These are phyloP conservation scores for Caranx melampygus DNA, from an alignment of 2,113 vertebrate species.

Conservation along the genomic window DNA sequence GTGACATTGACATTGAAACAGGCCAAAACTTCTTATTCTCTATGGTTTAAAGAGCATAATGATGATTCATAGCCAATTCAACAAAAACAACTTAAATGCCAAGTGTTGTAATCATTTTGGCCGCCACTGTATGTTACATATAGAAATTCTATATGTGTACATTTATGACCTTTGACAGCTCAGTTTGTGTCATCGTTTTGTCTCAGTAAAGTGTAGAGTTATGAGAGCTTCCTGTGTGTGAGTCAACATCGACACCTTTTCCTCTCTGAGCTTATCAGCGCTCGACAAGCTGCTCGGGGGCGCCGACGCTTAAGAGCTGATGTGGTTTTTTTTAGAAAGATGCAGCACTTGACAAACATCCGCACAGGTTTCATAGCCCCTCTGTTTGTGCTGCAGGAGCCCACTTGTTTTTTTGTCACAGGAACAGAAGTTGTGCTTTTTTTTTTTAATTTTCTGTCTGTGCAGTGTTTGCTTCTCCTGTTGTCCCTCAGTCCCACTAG, in stretches of 20 bases:
- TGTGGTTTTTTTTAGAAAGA: constrained; percentile 36
- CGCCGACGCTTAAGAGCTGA: neutral
- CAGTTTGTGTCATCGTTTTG: neutral
- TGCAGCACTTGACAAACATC: neutral
- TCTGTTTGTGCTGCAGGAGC: neutral
- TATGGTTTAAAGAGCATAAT: no score
- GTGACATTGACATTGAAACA: no score
- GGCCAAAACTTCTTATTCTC: no score
- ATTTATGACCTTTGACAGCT: no score
- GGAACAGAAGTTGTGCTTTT: neutral
- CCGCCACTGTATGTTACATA: no score
- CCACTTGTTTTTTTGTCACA: neutral
- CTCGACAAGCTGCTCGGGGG: neutral
- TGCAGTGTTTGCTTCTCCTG: neutral
- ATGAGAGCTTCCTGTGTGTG: constrained; percentile 48
- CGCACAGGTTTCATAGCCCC: neutral
- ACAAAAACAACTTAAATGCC: no score
- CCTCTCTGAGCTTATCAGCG: neutral
- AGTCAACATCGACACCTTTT: constrained; percentile 26
- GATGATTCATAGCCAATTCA: no score
- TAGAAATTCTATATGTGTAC: no score
- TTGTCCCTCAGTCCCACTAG: constrained; percentile 59
- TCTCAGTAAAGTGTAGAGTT: neutral
- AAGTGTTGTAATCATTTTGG: no score
- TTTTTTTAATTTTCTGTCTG: neutral